Evolutionary conservation across 2,113 vertebrate genomes (phyloP), one percentile per base, ranked within the genome.

Genomic region (Lycaon pictus): DNA sequence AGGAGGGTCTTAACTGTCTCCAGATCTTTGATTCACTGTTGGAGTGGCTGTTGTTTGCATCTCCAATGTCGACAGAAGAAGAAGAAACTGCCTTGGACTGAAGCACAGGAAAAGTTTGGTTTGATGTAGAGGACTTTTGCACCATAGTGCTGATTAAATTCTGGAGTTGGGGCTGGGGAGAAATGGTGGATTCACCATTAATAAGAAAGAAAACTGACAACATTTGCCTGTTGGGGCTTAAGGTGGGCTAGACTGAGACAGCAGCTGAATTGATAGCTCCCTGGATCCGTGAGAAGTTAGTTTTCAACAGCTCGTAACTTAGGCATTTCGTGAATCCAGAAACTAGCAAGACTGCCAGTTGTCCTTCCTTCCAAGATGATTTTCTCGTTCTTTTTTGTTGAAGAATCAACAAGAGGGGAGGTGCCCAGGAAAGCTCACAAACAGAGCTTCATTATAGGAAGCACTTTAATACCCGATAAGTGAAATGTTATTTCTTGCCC

Each of bases 111-210:
- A 60, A 76, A 77, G 71, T 88, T 37, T 48, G 69, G 48, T 88
- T 86, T 97, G 93, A 87, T 60, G 22, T 5, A 93, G 80, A 80
- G 90, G 88, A 90, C 87, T 94, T 79, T 20, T 8, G 60, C 62
- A 79, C 25, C 65, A 1, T 9, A 32, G 63, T 20, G 35, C 43
- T 60, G 88, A 94, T 87, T 89, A 93, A 83, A 95, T 79, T 67
- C 80, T 56, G 20, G 53, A 90, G 55, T 65, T 15, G 17, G 27
- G 27, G 37, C 80, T n/a, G 74, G 27, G 65, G 88, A 94, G 74
- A 67, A 92, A 58, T 16, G 58, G 65, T 67, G 67, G 90, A 79
- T 35, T 82, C 53, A 51, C 58, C 65, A 37, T 95, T 51, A 88
- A 53, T 93, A 82, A 97, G 43, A 74, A 93, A 72, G 12, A 83